Base-by-base conservation (phyloP, 2,888 invertebrate species). In the Colostygia pectinataria region DNA sequence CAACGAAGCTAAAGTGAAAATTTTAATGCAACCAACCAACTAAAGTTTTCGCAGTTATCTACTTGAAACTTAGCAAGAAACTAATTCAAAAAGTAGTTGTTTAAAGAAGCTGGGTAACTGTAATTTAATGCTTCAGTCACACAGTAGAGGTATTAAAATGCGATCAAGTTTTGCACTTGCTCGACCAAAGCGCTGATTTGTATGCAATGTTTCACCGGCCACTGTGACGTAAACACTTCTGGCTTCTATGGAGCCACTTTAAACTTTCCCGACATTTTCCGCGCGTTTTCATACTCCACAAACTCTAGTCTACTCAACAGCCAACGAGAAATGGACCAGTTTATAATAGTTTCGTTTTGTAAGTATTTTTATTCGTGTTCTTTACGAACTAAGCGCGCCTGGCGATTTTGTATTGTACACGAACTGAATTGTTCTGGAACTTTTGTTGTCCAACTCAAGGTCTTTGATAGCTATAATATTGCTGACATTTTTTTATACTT, bases 121-220 rank as follows among this genome's bases (percentile, higher is more conserved):
- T 63, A 68, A 70, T 76, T 74, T 79, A 71, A 78, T 75, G 65
- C 56, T 61, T 61, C 63, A 37, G 57, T 64, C 65, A 66, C 63
- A 59, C 66, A 61, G 66, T 61, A 55, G 56, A 33, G 57, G 65
- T 68, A 78, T 81, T 79, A 79, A 80, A 82, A 74, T 65, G 59
- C 74, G 75, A 76, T 82, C 74, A 77, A 80, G 73, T 81, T 80
- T 67, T 36, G 49, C 44, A 41, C 18, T 61, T 68, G 68, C 59
- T 71, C 57, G 57, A 68, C 68, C 66, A 62, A 63, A 63, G 53
- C 55, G 55, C 76, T 77, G 73, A 77, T 82, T 83, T 77, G 80
- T 79, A 81, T 77, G 72, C 76, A 67, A 65, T 68, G 66, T 59
- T 71, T 65, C 62, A 65, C 65, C 61, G 68, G 63, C 59, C 66